Conservation (phyloP, 2,113 vertebrate species). For the Gopherus flavomarginatus region DNA sequence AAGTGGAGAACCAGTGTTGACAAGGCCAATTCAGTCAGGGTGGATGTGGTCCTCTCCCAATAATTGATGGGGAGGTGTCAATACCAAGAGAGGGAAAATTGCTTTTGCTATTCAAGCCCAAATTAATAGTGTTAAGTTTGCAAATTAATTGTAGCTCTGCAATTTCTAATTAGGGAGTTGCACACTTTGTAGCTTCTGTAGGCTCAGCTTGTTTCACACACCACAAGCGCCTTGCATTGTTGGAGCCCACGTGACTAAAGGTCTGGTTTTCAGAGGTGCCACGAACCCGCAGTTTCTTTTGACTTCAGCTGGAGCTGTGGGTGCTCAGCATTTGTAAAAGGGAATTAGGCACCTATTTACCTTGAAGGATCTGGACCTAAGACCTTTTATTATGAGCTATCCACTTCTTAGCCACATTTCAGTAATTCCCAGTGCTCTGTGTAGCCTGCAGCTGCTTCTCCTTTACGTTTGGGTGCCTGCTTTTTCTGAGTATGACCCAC, state of each 20-base stretch:
- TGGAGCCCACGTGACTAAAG: background rate
- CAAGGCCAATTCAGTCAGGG: too few species aligned
- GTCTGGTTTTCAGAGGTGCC: background rate
- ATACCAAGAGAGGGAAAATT: too few species aligned
- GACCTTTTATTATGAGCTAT: background rate
- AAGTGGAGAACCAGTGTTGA: too few species aligned
- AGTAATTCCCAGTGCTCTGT: background rate
- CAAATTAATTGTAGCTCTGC: too few species aligned
- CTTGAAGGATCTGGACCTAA: background rate
- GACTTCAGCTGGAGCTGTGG: background rate
- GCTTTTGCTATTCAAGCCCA: too few species aligned
- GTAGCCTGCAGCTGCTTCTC: constrained; percentile 4
- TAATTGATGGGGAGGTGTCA: too few species aligned
- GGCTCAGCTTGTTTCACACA: background rate
- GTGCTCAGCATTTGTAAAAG: background rate
- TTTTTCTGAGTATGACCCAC: background rate
- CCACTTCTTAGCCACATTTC: background rate
- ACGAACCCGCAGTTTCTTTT: background rate
- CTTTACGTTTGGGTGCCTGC: background rate
- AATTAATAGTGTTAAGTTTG: too few species aligned
- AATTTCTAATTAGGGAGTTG: background rate
- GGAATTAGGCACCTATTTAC: background rate
- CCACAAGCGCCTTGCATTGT: background rate
- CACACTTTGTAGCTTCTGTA: background rate
- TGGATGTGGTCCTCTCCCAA: too few species aligned